Evolutionary conservation across 2,113 vertebrate species (phyloP).

Genomic region (Leucoraja erinaceus): DNA sequence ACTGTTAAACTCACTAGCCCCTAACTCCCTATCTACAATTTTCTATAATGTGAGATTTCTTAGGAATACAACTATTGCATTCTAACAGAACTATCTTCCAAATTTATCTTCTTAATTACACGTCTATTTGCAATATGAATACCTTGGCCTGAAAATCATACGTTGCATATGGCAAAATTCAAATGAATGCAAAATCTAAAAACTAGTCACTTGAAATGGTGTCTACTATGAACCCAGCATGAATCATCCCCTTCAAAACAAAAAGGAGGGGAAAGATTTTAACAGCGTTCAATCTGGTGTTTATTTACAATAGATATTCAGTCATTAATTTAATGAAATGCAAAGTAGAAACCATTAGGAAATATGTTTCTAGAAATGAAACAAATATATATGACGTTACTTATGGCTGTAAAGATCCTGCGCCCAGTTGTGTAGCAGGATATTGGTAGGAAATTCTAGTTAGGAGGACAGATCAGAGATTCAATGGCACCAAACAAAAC

Average conservation of each 20-base stretch:
- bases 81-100: too few relatives aligned
- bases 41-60: too few relatives aligned
- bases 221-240: background rate
- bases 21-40: too few relatives aligned
- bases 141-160: background rate
- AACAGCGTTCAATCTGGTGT: background rate
- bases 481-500: too few relatives aligned
- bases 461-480: too few relatives aligned
- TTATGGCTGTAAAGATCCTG: background rate
- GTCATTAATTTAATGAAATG: background rate
- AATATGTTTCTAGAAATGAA: background rate
- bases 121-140: background rate
- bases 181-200: background rate
- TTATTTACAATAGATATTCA: background rate
- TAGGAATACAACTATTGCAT: too few relatives aligned
- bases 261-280: background rate
- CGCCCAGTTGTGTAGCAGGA: background rate
- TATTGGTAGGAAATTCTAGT: background rate
- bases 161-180: background rate
- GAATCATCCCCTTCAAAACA: too few relatives aligned
- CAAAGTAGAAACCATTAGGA: background rate
- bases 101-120: background rate
- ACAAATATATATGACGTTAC: background rate
- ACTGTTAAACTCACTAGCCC: too few relatives aligned
- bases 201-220: background rate